Base-by-base conservation (phyloP, 2,888 invertebrate species). In the Folsomia candida region DNA sequence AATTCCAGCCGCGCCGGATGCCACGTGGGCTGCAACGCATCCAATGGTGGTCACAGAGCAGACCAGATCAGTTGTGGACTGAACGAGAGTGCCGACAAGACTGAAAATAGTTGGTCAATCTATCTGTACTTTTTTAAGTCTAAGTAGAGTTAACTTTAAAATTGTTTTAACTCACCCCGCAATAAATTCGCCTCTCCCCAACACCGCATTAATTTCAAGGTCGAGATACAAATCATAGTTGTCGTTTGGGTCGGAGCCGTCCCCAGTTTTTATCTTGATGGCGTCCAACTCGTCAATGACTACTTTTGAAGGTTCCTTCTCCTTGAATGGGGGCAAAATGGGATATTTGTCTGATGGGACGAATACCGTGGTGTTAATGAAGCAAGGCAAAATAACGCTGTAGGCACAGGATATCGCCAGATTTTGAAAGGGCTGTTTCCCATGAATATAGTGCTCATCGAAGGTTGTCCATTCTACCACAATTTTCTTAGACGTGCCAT, bases 381-480 rank as follows among this genome's bases (percentile, higher is more conserved):
- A 24, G 51, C 67, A 67, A 2, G 59, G 59, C 4, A 37, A 25
- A 4, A 67, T 3, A 24, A 47, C 29, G 37, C 67, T 67, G n/a
- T 47, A 60, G 11, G n/a, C 24, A 37, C 67, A 67, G 20, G 47
- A 26, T 4, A 58, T 22, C 4, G 37, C 11, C 4, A 22, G 18
- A 1, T 24, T 14, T 18, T 47, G 14, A 1, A 58, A 9, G 24
- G 28, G 11, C 26, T 14, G 20, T 18, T 59, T 54, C 26, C 24
- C 28, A 2, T 24, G 67, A 22, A 58, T 29, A 18, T 37, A 27
- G n/a, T 67, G 28, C 1, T 67, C 67, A 22, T 67, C 67, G 20
- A 27, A 67, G 27, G 22, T n/a, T 18, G n/a, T 37, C 67, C 67
- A 67, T 58, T 67, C 67, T n/a, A 59, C 22, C 1, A 58, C 37